A percentile compares a stretch with the other conserved stretches of the same genome.
Conservation (phyloP, 2,113 vertebrate species). For the Meriones unguiculatus region DNA sequence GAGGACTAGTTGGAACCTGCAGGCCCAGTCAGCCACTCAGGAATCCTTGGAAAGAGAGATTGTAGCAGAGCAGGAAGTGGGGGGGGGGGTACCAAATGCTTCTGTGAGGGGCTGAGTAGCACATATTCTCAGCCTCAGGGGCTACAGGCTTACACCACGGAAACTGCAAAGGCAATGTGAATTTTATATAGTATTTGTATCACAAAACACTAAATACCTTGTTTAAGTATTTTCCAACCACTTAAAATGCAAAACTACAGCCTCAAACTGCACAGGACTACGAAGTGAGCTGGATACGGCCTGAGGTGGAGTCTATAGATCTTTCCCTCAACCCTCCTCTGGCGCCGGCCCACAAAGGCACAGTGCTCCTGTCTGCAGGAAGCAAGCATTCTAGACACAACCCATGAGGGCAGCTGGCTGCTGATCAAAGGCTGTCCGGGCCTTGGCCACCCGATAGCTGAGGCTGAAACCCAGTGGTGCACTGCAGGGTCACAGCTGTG, state of each 20-base stretch:
- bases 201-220: neutral
- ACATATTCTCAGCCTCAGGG: neutral
- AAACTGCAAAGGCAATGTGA: neutral
- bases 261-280: neutral
- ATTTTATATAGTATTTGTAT: neutral
- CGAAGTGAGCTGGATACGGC: fast-evolving
- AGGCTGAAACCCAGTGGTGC: neutral
- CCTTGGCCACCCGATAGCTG: neutral
- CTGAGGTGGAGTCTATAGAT: fast-evolving
- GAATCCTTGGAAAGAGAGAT: neutral
- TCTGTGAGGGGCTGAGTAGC: neutral
- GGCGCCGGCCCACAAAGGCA: neutral
- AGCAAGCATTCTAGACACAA: neutral
- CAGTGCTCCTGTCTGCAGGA: too few species aligned
- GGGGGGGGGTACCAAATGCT: neutral
- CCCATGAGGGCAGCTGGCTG: neutral
- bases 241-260: conserved; percentile 17
- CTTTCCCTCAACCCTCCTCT: neutral
- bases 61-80: neutral
- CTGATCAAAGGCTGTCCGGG: neutral
- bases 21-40: neutral
- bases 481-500: neutral
- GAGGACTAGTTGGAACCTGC: neutral
- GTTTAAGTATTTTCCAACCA: neutral
- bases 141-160: neutral